These are phyloP conservation scores for Auanema sp. DNA, from an alignment of 2,888 invertebrate genomes.

Conservation along the genomic window DNA sequence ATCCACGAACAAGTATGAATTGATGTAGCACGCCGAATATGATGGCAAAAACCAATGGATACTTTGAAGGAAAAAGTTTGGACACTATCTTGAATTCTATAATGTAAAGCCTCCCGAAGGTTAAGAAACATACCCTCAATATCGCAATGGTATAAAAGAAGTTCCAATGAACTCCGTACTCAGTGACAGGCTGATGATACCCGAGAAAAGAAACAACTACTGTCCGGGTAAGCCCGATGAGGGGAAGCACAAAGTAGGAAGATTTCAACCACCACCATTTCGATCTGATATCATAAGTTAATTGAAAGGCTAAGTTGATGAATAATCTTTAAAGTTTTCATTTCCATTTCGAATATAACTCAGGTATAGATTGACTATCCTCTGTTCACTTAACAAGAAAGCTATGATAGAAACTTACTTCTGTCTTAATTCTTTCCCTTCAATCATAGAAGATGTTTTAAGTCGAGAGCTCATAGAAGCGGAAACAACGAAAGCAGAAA, in stretches of 20 bases:
- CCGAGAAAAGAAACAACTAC: slow-evolving; percentile 70
- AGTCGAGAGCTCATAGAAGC: slow-evolving; percentile 71
- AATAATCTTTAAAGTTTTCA: too few species aligned
- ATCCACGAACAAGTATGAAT: slow-evolving; percentile 3
- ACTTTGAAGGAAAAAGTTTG: slow-evolving; percentile 27
- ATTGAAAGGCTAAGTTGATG: too few species aligned
- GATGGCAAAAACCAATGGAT: slow-evolving; percentile 22
- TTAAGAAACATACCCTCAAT: slow-evolving; percentile 66
- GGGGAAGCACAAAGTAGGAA: slow-evolving; percentile 63
- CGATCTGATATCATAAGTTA: slow-evolving; percentile 20
- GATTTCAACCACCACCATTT: slow-evolving; percentile 27
- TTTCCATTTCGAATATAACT: too few species aligned
- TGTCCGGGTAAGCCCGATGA: slow-evolving; percentile 67
- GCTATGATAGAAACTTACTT: too few species aligned
- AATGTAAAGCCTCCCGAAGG: neutral
- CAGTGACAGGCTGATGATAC: slow-evolving; percentile 85
- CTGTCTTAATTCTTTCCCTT: slow-evolving; percentile 11
- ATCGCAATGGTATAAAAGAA: slow-evolving; percentile 91
- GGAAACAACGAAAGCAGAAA: slow-evolving; percentile 81
- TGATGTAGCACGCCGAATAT: slow-evolving; percentile 19
- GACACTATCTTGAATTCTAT: slow-evolving; percentile 21
- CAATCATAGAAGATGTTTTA: slow-evolving; percentile 27
- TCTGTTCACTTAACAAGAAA: too few species aligned
- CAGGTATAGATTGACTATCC: too few species aligned
- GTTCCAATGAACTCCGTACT: slow-evolving; percentile 97